Conservation (phyloP, 92 coral and sea anemone genomes). For the Porites cylindrica region DNA sequence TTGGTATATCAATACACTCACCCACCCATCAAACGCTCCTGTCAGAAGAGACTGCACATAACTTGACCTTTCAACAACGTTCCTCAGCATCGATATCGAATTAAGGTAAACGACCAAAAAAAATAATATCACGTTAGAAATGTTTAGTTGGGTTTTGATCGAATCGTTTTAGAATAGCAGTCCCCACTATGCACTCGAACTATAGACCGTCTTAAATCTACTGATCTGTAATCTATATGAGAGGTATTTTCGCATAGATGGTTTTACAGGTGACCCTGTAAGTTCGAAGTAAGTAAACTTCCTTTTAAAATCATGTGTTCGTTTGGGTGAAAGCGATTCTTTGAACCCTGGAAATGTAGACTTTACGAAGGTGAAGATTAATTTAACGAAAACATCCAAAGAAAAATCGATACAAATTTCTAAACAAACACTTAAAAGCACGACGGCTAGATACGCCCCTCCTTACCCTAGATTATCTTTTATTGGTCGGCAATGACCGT, state of each 20-base stretch:
- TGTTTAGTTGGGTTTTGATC: no score
- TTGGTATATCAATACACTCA: conserved; percentile 9
- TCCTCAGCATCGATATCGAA: neutral
- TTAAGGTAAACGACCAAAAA: conserved; percentile 7
- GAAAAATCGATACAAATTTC: neutral
- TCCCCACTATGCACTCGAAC: no score
- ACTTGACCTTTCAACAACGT: conserved; percentile 42
- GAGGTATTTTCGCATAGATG: conserved; percentile 16
- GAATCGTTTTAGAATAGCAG: no score
- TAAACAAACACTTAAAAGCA: neutral
- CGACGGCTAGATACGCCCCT: no score
- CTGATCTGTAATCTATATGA: neutral
- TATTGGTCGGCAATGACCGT: no score
- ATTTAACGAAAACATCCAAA: no score
- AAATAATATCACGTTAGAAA: neutral
- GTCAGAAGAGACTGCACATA: neutral
- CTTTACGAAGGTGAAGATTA: conserved; percentile 3
- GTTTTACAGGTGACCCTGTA: conserved; percentile 30
- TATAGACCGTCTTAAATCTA: no score
- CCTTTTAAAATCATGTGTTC: conserved; percentile 3
- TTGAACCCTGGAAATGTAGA: neutral
- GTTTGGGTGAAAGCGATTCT: neutral
- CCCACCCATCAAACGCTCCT: neutral
- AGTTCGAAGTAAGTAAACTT: neutral
- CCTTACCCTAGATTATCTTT: no score